These are phyloP conservation scores for Lepilemur ruficaudatus DNA, from an alignment of 2,797 vertebrate species.

Conservation along the genomic window DNA sequence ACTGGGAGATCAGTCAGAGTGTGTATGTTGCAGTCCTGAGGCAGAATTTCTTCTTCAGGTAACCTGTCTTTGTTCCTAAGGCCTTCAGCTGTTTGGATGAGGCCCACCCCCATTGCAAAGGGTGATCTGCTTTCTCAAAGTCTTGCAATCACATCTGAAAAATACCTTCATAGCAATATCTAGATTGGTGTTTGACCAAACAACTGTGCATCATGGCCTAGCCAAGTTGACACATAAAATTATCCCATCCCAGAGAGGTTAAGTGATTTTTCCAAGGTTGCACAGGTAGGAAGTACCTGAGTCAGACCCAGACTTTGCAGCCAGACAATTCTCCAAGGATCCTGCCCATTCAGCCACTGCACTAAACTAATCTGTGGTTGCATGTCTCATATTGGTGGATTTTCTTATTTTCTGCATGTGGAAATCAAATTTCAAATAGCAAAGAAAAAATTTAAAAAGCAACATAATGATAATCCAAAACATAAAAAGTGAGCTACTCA, in stretches of 20 bases:
- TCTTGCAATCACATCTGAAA: not conserved
- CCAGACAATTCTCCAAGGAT: accelerated
- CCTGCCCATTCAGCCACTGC: no score
- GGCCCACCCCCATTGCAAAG: not conserved
- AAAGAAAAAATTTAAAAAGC: not conserved
- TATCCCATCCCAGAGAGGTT: not conserved
- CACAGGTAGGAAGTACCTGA: not conserved
- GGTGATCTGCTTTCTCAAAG: not conserved
- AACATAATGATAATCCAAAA: not conserved
- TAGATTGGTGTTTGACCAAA: not conserved
- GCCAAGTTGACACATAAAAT: not conserved
- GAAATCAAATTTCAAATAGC: not conserved
- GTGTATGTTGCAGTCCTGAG: not conserved
- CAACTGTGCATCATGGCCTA: not conserved
- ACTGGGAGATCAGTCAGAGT: not conserved
- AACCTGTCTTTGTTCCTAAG: not conserved
- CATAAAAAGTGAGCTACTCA: not conserved
- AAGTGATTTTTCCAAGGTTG: not conserved
- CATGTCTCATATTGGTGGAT: accelerated
- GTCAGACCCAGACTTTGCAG: not conserved
- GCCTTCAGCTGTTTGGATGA: not conserved
- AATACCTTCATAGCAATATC: not conserved
- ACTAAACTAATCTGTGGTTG: accelerated
- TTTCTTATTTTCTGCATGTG: not conserved
- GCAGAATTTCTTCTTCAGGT: not conserved